Evolutionary conservation across 2,797 vertebrate species (phyloP).

Genomic region (Enteromius viviparus): DNA sequence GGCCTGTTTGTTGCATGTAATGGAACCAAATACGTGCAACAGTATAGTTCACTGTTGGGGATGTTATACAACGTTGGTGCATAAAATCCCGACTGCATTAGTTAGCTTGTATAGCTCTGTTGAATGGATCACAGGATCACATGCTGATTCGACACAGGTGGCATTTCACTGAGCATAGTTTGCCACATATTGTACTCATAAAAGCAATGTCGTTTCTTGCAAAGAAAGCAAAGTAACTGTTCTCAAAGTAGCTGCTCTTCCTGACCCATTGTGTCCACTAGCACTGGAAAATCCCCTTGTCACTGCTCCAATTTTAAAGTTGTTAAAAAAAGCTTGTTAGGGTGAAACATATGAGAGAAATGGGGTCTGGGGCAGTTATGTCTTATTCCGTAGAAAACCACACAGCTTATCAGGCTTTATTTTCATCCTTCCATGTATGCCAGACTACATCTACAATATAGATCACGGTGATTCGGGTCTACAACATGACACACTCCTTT

Average conservation of each 20-base stretch:
- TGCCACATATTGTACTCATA: not conserved
- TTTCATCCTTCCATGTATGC: conserved; percentile 51
- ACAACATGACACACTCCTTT: not conserved
- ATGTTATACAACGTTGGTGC: not conserved
- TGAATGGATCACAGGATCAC: not conserved
- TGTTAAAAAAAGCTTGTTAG: not conserved
- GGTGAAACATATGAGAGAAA: not conserved
- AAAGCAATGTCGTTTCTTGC: not conserved
- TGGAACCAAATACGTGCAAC: not conserved
- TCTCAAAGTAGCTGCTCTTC: not conserved
- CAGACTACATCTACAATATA: conserved; percentile 42
- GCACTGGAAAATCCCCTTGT: not conserved
- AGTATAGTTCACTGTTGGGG: not conserved
- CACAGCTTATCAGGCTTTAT: conserved; percentile 60
- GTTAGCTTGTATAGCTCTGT: not conserved
- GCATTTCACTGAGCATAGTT: not conserved
- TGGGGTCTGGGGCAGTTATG: not conserved
- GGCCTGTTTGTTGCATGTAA: not conserved
- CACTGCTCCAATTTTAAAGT: not conserved
- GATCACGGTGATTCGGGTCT: conserved; percentile 14
- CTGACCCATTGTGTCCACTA: not conserved
- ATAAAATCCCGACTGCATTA: not conserved
- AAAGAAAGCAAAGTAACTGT: not conserved
- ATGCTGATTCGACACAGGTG: conserved; percentile 2
- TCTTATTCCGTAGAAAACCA: conserved; percentile 62